Percentiles rank a stretch among this genome's conserved stretches.
Conservation (phyloP, 2,888 invertebrate species). For the Habroteleia sp. region DNA sequence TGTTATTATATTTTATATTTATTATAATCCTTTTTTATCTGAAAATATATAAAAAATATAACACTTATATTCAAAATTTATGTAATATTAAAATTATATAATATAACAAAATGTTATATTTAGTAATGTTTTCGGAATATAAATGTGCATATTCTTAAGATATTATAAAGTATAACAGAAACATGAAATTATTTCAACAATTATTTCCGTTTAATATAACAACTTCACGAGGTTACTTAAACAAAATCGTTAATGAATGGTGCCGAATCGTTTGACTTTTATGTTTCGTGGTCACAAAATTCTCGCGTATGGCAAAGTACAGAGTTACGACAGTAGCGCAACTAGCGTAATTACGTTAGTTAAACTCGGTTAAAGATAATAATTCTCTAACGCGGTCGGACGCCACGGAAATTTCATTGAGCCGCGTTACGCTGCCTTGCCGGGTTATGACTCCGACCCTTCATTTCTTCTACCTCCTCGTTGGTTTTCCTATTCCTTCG, state of each 20-base stretch:
- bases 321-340: constrained; percentile 32
- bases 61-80: no score
- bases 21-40: no score
- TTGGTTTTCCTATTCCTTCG: constrained; percentile 39
- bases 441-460: constrained; percentile 50
- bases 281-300: constrained; percentile 37
- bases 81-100: no score
- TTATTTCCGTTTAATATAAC: no score
- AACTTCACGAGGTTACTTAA: no score
- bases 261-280: constrained; percentile 28
- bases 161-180: no score
- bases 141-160: no score
- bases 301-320: constrained; percentile 55
- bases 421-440: constrained; percentile 50
- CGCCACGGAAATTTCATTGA: constrained; percentile 66
- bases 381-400: constrained; percentile 67
- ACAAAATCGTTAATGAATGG: constrained; percentile 65
- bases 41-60: no score
- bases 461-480: constrained; percentile 37
- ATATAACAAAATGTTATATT: no score
- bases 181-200: no score
- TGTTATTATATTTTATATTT: no score
- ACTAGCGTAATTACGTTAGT: constrained; percentile 67
- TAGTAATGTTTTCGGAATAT: no score
- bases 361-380: constrained; percentile 69